These are phyloP conservation scores for Emesis russula DNA, from an alignment of 2,888 invertebrate species.

Conservation along the genomic window DNA sequence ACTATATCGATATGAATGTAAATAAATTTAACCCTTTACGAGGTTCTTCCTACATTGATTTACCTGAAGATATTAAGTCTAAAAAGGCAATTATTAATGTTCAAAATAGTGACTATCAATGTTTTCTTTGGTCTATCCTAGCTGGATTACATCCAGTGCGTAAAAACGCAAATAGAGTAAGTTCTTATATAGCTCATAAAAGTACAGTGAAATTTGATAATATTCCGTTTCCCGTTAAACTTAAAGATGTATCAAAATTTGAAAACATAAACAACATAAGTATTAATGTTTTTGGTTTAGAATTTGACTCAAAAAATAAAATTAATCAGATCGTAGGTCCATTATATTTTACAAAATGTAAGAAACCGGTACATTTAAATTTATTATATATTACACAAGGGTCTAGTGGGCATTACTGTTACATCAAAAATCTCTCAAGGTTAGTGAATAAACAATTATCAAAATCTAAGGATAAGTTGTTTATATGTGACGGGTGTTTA, in stretches of 20 bases:
- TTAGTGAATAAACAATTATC: conserved; percentile 77
- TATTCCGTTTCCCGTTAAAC: no score
- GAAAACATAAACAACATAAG: no score
- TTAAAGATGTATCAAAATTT: no score
- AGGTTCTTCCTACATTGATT: conserved; percentile 77
- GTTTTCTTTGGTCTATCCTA: conserved; percentile 85
- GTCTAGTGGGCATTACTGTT: conserved; percentile 66
- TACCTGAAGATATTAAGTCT: conserved; percentile 79
- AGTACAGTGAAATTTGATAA: conserved; percentile 19
- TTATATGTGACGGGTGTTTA: conserved; percentile 3
- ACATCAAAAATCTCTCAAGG: conserved; percentile 82
- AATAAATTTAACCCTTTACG: conserved; percentile 82
- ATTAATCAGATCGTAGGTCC: no score
- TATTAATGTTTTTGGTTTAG: no score
- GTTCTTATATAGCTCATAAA: conserved; percentile 65
- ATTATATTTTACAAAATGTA: no score
- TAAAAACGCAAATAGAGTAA: conserved; percentile 65
- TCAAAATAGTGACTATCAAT: conserved; percentile 79
- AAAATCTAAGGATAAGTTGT: conserved; percentile 43
- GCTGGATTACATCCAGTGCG: conserved; percentile 83
- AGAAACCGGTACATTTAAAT: no score
- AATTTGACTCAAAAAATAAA: no score
- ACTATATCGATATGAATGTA: conserved; percentile 76
- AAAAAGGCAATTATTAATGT: conserved; percentile 87
- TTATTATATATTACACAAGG: no score